phyloP scores from a whole-genome alignment of 2,888 invertebrate species.

The Athalia circularis region DNA sequence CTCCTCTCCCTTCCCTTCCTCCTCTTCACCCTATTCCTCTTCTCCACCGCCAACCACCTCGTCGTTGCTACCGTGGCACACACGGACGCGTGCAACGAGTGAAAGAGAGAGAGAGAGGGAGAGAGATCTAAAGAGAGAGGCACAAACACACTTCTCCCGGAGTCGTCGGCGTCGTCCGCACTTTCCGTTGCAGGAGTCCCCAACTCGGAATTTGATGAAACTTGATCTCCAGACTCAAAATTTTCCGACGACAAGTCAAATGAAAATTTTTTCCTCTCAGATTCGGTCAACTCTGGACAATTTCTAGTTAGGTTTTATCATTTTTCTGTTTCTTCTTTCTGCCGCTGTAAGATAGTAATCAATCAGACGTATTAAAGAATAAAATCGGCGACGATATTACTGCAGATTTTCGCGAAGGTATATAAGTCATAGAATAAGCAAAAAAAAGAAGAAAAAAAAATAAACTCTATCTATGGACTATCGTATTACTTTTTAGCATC shows the following conservation, averaged over 20 bases:
- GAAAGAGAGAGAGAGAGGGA: constrained; percentile 40
- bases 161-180: constrained; percentile 22
- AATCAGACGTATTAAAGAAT: too few species aligned
- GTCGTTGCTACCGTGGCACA: constrained; percentile 50
- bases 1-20: constrained; percentile 54
- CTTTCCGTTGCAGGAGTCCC: constrained; percentile 31
- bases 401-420: too few species aligned
- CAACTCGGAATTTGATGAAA: constrained; percentile 9
- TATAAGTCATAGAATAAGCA: too few species aligned
- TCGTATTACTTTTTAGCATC: too few species aligned
- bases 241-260: too few species aligned
- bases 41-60: constrained; percentile 39
- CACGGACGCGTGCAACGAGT: constrained; percentile 34
- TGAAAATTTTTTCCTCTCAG: too few species aligned
- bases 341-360: too few species aligned
- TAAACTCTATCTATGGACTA: too few species aligned
- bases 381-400: too few species aligned
- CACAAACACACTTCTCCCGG: constrained; percentile 9
- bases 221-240: too few species aligned
- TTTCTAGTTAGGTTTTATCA: background rate
- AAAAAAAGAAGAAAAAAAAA: too few species aligned
- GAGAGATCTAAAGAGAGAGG: constrained; percentile 50
- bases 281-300: too few species aligned
- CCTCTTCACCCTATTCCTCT: constrained; percentile 45
- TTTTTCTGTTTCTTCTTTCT: background rate